Evolutionary conservation across 2,888 invertebrate species (phyloP).

Genomic region (Sussaba pulchella): DNA sequence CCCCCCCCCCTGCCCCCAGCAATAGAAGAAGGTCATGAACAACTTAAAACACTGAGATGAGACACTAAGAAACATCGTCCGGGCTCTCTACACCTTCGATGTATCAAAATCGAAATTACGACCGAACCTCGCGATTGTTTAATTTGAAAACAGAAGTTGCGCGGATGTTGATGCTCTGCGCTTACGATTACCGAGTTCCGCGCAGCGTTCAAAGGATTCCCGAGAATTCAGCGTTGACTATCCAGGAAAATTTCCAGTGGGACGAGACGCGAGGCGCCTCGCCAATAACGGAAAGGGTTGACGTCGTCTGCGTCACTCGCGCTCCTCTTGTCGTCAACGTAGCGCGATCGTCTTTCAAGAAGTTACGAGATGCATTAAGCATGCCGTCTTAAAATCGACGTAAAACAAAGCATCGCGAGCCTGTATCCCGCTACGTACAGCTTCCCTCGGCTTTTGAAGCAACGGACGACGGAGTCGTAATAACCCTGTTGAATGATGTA

Average conservation of each 20-base stretch:
- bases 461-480: conserved; percentile 39
- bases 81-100: no score
- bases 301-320: conserved; percentile 29
- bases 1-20: not conserved
- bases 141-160: conserved; percentile 20
- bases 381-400: conserved; percentile 64
- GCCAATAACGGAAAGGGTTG: conserved; percentile 38
- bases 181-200: not conserved
- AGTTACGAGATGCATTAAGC: conserved; percentile 67
- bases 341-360: conserved; percentile 61
- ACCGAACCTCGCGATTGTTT: conserved; percentile 25
- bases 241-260: conserved; percentile 7
- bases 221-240: conserved; percentile 21
- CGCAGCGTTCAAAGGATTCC: conserved; percentile 31
- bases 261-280: conserved; percentile 31
- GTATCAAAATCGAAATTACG: conserved; percentile 9
- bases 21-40: not conserved
- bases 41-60: conserved; percentile 8
- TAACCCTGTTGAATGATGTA: conserved; percentile 38
- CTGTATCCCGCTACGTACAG: conserved; percentile 15
- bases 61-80: conserved; percentile 17
- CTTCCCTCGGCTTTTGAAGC: conserved; percentile 20
- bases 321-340: conserved; percentile 47
- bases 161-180: conserved; percentile 21
- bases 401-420: conserved; percentile 60